Conservation (phyloP, 2,797 vertebrate genomes). For the Anguilla megastoma region DNA sequence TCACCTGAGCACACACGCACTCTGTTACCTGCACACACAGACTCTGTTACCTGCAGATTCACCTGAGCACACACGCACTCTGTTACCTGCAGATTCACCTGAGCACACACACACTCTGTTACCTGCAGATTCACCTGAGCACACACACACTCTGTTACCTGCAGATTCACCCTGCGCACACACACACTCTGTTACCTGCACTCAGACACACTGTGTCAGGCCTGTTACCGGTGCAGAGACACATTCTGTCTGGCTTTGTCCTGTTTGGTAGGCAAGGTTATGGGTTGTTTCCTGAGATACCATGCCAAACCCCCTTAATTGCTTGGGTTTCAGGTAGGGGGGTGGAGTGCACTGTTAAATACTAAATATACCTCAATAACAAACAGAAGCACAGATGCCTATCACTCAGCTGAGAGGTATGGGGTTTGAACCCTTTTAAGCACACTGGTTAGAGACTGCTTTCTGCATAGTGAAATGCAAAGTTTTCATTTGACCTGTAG, state of each 20-base stretch:
- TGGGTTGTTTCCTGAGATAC: neutral
- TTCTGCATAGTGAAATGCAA: too few species aligned
- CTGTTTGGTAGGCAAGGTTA: neutral
- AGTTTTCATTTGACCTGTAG: too few species aligned
- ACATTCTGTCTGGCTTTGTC: neutral
- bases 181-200: neutral
- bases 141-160: too few species aligned
- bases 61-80: neutral
- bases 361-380: neutral
- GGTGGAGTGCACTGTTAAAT: neutral
- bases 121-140: too few species aligned
- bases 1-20: neutral
- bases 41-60: too few species aligned
- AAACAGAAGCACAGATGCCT: neutral
- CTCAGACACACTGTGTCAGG: neutral
- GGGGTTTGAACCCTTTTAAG: too few species aligned
- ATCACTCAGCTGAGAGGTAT: neutral
- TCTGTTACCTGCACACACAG: too few species aligned
- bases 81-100: neutral
- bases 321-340: neutral
- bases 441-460: too few species aligned
- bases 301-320: neutral
- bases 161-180: too few species aligned
- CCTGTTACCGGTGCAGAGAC: neutral
- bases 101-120: neutral